Conservation (phyloP, 2,113 vertebrate genomes). For the Trichomycterus rosablanca region DNA sequence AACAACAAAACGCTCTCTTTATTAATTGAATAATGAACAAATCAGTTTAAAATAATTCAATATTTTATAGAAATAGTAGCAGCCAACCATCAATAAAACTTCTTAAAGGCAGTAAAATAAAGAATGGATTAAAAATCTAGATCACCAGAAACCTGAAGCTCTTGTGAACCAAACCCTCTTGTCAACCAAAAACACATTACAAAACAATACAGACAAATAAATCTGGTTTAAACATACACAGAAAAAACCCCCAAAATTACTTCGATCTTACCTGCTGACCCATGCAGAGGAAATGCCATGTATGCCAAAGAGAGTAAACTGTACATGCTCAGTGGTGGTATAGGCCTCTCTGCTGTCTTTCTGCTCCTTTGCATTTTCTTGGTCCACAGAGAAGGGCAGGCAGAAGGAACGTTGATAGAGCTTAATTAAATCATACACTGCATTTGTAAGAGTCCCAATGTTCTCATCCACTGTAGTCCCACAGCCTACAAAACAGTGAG, state of each 20-base stretch:
- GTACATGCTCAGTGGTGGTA: constrained; percentile 83
- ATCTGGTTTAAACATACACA: not conserved
- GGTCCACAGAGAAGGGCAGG: constrained; percentile 48
- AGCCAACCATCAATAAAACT: too few species aligned
- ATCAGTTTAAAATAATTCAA: too few species aligned
- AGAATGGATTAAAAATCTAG: too few species aligned
- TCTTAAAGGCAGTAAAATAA: too few species aligned
- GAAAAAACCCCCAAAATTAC: not conserved
- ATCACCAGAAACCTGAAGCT: too few species aligned
- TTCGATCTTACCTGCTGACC: constrained; percentile 81
- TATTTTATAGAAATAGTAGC: too few species aligned
- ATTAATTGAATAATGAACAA: too few species aligned
- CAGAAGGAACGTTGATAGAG: constrained; percentile 78
- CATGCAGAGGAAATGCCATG: constrained; percentile 85
- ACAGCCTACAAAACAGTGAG: constrained; percentile 46
- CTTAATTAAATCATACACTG: constrained; percentile 79
- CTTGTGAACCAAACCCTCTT: too few species aligned
- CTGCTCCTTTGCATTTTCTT: constrained; percentile 31
- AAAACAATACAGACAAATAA: not conserved
- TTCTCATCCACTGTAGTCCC: constrained; percentile 73
- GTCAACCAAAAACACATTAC: not conserved
- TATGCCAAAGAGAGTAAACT: constrained; percentile 87
- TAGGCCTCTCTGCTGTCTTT: constrained; percentile 76
- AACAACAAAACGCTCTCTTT: too few species aligned
- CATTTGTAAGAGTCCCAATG: constrained; percentile 73